Evolutionary conservation across 2,113 vertebrate genomes (phyloP), one percentile per base, ranked within the genome.

Genomic region (Orthonyx spaldingii): DNA sequence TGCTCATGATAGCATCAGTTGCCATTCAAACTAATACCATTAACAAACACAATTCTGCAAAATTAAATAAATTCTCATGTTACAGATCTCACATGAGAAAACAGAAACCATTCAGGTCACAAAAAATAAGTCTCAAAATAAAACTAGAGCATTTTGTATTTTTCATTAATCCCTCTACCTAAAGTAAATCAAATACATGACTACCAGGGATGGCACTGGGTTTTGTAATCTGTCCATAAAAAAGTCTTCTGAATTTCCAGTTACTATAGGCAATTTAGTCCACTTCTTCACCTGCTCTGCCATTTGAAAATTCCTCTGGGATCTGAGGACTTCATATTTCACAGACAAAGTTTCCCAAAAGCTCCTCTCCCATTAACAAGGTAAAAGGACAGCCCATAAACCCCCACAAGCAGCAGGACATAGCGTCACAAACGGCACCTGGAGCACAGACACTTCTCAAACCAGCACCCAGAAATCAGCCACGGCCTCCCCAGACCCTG

Each of bases 351-450:
- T 35, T 55, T 46, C 57, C 22, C 50, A 77, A 42, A 0, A 80
- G 35, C 7, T 78, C 39, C 39, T 78, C 84, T 41, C 21, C 52
- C 8, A 44, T 21, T 7, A 76, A 72, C 3, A 17, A 56, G 60
- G 85, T n/a, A 39, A 33, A 85, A 75, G 20, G 20, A 47, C 16
- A 26, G 0, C 32, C 33, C 61, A 9, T 1, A 57, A 78, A 30
- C 37, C 2, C 16, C 26, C 39, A 39, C 20, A 60, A 23, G 4
- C 60, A 59, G n/a, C 66, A 80, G 32, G 17, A 8, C 1, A 4
- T 11, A 70, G 2, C 0, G 3, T 44, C 49, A 61, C 39, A 80
- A 64, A 49, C 4, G 4, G 41, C 0, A 0, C 46, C 78, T 46
- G 27, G 10, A 74, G 32, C 19, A 49, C 50, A 50, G 61, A 68